Evolutionary conservation across 2,888 invertebrate genomes (phyloP).

Genomic region (Drosophila anomalata): DNA sequence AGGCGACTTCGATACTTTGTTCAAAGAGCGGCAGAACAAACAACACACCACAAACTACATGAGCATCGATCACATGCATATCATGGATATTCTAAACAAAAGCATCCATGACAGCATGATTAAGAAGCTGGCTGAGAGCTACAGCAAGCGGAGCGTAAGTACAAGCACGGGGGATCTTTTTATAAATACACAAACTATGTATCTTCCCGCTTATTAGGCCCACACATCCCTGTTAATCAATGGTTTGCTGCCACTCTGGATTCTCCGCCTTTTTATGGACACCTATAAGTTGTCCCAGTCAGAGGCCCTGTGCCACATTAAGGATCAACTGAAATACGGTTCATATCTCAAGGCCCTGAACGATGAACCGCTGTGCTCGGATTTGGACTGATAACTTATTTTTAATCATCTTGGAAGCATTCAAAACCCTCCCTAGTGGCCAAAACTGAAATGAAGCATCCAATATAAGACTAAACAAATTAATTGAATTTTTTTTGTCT

Average conservation of each 20-base stretch:
- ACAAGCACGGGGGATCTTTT: background rate
- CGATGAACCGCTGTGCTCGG: conserved; percentile 48
- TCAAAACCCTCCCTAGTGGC: background rate
- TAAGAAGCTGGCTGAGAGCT: conserved; percentile 46
- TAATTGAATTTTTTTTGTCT: conserved; percentile 11
- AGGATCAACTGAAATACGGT: conserved; percentile 68
- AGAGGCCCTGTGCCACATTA: conserved; percentile 72
- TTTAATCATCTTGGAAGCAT: background rate
- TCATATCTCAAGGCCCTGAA: conserved; percentile 60
- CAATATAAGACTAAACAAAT: background rate
- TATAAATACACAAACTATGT: background rate
- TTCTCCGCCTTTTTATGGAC: conserved; percentile 78
- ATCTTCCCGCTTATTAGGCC: conserved; percentile 52
- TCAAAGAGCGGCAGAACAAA: conserved; percentile 52
- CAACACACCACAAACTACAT: conserved; percentile 43
- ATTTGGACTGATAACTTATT: background rate
- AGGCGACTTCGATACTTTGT: conserved; percentile 56
- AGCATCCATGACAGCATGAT: conserved; percentile 61
- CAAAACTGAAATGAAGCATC: background rate
- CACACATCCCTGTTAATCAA: conserved; percentile 72
- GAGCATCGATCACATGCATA: conserved; percentile 60
- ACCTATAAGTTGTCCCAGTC: conserved; percentile 50
- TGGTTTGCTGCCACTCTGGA: conserved; percentile 80
- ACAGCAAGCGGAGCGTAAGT: conserved; percentile 51
- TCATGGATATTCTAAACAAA: conserved; percentile 62